These are phyloP conservation scores for Rhinolophus sinicus DNA, from an alignment of 2,113 vertebrate species.

Conservation along the genomic window DNA sequence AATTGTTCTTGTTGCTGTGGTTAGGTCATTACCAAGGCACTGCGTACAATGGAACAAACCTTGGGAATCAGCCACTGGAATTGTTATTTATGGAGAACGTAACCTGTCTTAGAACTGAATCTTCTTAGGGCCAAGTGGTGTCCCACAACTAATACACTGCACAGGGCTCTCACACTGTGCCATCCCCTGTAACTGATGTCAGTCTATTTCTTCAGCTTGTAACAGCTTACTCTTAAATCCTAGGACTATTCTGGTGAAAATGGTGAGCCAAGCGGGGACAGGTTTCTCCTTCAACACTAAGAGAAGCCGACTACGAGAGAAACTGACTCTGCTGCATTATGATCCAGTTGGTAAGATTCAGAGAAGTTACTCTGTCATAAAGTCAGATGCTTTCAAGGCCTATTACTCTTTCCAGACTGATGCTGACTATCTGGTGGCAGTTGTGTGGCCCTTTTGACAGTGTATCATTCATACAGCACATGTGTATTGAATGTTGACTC, in stretches of 20 bases:
- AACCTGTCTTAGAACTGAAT: background rate
- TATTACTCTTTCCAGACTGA: background rate
- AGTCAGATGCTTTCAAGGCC: background rate
- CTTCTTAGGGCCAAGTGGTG: background rate
- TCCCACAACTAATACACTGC: background rate
- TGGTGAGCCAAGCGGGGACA: conserved; percentile 95
- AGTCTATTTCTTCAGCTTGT: conserved; percentile 21
- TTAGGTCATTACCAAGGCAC: background rate
- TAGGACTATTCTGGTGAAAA: conserved; percentile 94
- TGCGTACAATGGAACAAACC: background rate
- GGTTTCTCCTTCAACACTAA: conserved; percentile 92
- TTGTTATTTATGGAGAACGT: background rate
- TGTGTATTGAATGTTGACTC: background rate
- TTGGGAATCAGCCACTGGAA: background rate
- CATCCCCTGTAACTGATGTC: background rate
- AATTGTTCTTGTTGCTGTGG: background rate
- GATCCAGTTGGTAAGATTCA: conserved; percentile 93
- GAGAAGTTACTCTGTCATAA: background rate
- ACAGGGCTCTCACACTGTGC: background rate
- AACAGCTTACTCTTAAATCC: conserved; percentile 61
- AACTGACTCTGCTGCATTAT: conserved; percentile 92
- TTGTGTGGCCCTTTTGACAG: background rate
- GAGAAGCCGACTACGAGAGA: conserved; percentile 91
- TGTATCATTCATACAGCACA: background rate
- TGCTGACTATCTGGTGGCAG: background rate